These are phyloP conservation scores for Denticeps clupeoides DNA, from an alignment of 2,797 vertebrate genomes.

Conservation along the genomic window DNA sequence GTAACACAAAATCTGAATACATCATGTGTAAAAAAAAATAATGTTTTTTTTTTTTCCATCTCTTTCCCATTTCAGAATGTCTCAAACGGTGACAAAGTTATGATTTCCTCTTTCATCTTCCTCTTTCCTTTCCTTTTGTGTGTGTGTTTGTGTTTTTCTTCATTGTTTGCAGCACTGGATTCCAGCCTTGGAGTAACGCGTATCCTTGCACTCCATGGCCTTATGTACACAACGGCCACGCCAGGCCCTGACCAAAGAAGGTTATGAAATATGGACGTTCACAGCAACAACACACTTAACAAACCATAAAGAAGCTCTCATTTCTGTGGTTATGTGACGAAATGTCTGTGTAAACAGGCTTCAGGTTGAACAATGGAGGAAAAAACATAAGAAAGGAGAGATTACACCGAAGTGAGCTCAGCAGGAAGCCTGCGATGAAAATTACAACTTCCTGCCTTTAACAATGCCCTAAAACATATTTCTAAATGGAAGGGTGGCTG, in stretches of 20 bases:
- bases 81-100: neutral
- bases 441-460: constrained; percentile 48
- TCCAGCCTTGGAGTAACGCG: neutral
- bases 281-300: no score
- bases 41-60: neutral
- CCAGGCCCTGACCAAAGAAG: no score
- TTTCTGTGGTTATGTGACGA: neutral
- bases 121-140: neutral
- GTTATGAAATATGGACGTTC: no score
- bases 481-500: constrained; percentile 24
- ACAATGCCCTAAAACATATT: constrained; percentile 46
- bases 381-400: constrained; percentile 11
- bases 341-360: neutral
- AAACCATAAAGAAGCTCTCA: neutral
- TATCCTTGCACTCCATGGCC: no score
- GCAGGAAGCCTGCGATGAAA: constrained; percentile 36
- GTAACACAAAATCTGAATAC: no score
- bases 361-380: neutral
- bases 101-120: neutral
- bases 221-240: no score
- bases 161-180: neutral
- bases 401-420: constrained; percentile 34
- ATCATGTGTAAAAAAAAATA: no score
- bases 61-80: neutral
- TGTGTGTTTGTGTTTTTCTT: neutral